Evolutionary conservation across 2,797 vertebrate genomes (phyloP).

Genomic region (Trachurus trachurus): DNA sequence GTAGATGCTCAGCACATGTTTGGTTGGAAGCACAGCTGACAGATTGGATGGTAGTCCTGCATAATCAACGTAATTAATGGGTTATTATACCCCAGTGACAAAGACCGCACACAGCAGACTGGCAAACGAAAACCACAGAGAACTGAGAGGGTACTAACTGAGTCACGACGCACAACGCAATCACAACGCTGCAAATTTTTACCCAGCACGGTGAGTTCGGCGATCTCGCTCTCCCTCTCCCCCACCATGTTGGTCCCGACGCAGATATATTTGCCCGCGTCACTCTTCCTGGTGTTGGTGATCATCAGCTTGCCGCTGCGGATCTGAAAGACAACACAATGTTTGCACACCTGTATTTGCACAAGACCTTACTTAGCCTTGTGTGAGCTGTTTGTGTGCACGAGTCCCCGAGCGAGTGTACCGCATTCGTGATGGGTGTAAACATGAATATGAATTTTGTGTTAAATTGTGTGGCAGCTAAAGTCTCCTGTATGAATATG

Average conservation of each 20-base stretch:
- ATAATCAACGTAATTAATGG: conserved; percentile 69
- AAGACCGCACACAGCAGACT: conserved; percentile 37
- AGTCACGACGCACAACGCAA: conserved; percentile 29
- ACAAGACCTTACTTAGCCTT: background rate
- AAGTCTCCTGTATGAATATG: background rate
- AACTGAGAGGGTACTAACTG: conserved; percentile 48
- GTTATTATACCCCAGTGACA: conserved; percentile 51
- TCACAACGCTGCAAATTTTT: conserved; percentile 46
- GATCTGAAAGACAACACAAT: conserved; percentile 84
- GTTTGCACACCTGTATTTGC: conserved; percentile 55
- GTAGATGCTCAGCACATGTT: conserved; percentile 34
- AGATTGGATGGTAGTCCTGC: conserved; percentile 42
- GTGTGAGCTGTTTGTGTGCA: conserved; percentile 1
- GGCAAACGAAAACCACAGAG: conserved; percentile 29
- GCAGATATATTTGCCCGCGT: conserved; percentile 95
- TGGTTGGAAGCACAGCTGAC: conserved; percentile 42
- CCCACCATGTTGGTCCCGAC: conserved; percentile 98
- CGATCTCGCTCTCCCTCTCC: conserved; percentile 94
- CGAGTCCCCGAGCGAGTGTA: background rate
- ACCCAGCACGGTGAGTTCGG: conserved; percentile 95
- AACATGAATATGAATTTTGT: conserved; percentile 13
- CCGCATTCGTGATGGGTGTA: conserved; percentile 12
- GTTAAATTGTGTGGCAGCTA: conserved; percentile 7
- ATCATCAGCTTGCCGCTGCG: conserved; percentile 98
- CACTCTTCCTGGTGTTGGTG: conserved; percentile 94